phyloP scores from a whole-genome alignment of 2,797 vertebrate species.

The Chelmon rostratus region DNA sequence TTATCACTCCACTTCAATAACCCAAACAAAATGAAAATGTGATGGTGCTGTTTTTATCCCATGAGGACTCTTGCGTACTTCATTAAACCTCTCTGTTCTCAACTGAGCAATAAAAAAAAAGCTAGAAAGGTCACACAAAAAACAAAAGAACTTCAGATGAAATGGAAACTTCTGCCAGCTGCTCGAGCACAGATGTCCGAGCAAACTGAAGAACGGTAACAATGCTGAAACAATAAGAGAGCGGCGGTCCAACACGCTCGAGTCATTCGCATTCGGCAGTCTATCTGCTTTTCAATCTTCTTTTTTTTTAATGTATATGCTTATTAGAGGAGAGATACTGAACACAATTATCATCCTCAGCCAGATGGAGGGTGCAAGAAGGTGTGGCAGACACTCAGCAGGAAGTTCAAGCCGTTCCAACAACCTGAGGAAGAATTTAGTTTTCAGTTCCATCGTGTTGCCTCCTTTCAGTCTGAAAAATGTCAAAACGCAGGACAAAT shows the following conservation, averaged over 20 bases:
- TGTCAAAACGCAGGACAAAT: not conserved
- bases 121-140: not conserved
- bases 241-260: not conserved
- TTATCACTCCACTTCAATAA: slow-evolving; percentile 41
- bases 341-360: slow-evolving; percentile 12
- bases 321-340: slow-evolving; percentile 18
- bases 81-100: not conserved
- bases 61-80: not conserved
- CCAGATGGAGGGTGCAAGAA: slow-evolving; percentile 16
- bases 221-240: slow-evolving; percentile 19
- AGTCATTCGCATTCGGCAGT: slow-evolving; percentile 27
- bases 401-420: slow-evolving; percentile 29
- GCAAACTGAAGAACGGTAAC: slow-evolving; percentile 1
- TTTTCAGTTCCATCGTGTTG: not conserved
- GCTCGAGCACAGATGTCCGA: slow-evolving; percentile 18
- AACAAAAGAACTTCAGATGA: not conserved
- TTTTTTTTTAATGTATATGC: slow-evolving; percentile 5
- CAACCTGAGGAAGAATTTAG: not conserved
- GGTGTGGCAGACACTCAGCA: not conserved
- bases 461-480: not conserved
- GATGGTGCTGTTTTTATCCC: slow-evolving; percentile 17
- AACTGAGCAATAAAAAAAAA: slow-evolving; percentile 3
- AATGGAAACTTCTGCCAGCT: slow-evolving; percentile 7
- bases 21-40: slow-evolving; percentile 35
- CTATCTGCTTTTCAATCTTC: slow-evolving; percentile 12